A percentile compares a stretch with the other conserved stretches of the same genome.
These are phyloP conservation scores for Choloepus hoffmanni DNA, from an alignment of 2,113 vertebrate genomes.

Conservation along the genomic window DNA sequence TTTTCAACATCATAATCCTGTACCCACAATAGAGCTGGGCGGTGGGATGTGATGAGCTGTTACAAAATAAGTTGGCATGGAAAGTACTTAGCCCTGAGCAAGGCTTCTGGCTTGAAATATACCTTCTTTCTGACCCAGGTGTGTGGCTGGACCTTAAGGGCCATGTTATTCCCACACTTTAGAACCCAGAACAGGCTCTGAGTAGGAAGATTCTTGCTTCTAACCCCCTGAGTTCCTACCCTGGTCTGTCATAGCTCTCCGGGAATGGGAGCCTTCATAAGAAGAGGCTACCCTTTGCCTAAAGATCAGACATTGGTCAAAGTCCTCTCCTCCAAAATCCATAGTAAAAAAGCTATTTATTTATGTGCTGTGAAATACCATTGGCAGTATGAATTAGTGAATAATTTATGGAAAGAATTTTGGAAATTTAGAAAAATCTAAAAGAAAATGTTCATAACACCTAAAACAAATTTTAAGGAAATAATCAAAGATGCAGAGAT, in stretches of 20 bases:
- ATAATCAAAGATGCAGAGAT: background rate
- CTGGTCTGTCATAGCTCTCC: background rate
- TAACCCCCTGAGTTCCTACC: background rate
- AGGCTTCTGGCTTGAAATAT: background rate
- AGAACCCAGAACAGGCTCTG: background rate
- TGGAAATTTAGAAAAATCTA: background rate
- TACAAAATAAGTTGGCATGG: background rate
- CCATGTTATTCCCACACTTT: background rate
- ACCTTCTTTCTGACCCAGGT: background rate
- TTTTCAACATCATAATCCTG: background rate
- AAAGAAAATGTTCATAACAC: background rate
- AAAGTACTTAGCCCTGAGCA: background rate
- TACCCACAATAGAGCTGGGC: background rate
- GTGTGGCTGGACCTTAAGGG: background rate
- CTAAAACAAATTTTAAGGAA: background rate
- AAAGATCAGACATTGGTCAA: background rate
- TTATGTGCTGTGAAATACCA: background rate
- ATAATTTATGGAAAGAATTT: background rate
- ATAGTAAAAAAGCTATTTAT: background rate
- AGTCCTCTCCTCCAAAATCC: background rate
- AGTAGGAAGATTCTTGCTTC: rapidly evolving
- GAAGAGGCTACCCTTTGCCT: background rate
- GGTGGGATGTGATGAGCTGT: rapidly evolving
- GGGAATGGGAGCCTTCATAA: background rate
- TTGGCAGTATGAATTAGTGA: background rate